phyloP scores from a whole-genome alignment of 1,140 invertebrate species.

The Elymnias hypermnestra region DNA sequence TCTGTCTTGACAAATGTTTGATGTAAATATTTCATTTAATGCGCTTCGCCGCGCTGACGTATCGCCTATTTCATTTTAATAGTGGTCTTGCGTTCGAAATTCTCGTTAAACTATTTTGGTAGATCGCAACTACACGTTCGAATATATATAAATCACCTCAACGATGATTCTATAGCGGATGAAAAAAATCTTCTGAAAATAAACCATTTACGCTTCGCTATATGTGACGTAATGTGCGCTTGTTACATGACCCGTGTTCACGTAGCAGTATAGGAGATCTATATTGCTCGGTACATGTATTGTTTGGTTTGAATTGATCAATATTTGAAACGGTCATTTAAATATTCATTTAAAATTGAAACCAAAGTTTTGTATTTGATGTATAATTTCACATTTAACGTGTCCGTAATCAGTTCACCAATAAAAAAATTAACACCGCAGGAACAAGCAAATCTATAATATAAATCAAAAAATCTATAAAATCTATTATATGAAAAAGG shows the following conservation, averaged over 20 bases:
- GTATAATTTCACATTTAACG: no score
- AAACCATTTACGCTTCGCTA: conserved; percentile 45
- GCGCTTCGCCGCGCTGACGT: conserved; percentile 14
- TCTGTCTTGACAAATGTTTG: conserved; percentile 6
- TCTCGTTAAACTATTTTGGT: conserved; percentile 55
- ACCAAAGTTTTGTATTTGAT: no score
- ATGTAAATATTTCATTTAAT: conserved; percentile 17
- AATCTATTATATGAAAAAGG: no score
- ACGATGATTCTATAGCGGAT: conserved; percentile 46
- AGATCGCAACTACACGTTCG: conserved; percentile 37
- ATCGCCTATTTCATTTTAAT: conserved; percentile 17
- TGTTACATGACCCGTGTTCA: conserved; percentile 14
- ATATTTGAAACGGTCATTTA: no score
- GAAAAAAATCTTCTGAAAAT: conserved; percentile 57
- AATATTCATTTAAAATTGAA: no score
- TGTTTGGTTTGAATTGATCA: no score
- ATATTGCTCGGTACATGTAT: no score
- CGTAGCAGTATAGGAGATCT: conserved; percentile 8
- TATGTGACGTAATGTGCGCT: conserved; percentile 36
- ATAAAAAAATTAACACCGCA: no score
- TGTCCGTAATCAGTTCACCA: no score
- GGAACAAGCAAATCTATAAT: no score
- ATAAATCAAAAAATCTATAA: no score
- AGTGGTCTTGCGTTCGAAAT: conserved; percentile 32
- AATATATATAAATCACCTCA: conserved; percentile 57